Base-by-base conservation (phyloP, 2,797 vertebrate species). In the Gila robusta region DNA sequence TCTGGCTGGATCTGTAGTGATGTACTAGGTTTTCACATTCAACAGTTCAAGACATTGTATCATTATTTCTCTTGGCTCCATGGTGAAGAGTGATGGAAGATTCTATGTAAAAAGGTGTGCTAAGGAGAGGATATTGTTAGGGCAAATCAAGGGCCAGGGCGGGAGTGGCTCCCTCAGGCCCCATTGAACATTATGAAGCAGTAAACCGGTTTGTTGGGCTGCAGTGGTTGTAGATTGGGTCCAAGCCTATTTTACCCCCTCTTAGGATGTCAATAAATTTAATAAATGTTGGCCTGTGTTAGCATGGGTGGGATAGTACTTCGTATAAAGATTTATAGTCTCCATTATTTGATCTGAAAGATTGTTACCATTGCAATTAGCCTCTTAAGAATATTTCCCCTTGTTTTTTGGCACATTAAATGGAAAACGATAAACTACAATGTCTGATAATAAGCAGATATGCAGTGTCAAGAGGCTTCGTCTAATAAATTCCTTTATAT, bases 161-260 rank as follows among this genome's bases (percentile, higher is more conserved):
- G 89, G 90, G 93, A 91, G 90, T 92, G 91, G 91, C 89, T 84
- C 91, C 94, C 92, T 81, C 10, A 90, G 91, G 93, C 86, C 88
- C 87, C 32, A 80, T 88, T 86, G 87, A 81, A 84, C 87, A 84
- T 86, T 89, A 89, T 77, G 71, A 88, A 90, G 89, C 84, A 71
- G 84, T 91, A 89, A 89, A 91, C 88, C 81, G 64, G 86, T 84
- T 89, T 90, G 81, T 88, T 86, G 90, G 89, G 91, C 89, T 89
- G 86, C 52, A 44, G 73, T 47, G 91, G 80, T 80, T 84, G 87
- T 78, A 62, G 70, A 87, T 83, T 78, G 66, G 86, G 87, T 82
- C 88, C 90, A 73, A 86, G 52, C 87, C 88, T 90, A 79, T 85
- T 64, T 67, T 88, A 88, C 83, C 88, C 80, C 82, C 69, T 88